Evolutionary conservation across 92 coral and sea anemone genomes (phyloP).

Genomic region (Palythoa heliodiscus): DNA sequence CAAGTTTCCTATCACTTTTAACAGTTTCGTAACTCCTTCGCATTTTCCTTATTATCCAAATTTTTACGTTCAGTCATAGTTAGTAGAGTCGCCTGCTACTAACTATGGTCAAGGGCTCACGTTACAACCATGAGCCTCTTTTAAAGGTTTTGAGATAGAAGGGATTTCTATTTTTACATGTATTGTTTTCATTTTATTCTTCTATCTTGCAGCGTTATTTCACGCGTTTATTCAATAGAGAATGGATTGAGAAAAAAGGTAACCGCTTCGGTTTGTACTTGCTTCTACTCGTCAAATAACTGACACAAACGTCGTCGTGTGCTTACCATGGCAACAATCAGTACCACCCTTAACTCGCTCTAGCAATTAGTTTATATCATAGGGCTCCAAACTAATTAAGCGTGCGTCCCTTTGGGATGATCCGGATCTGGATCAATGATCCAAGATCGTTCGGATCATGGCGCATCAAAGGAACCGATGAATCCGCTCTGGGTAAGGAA

Average conservation of each 20-base stretch:
- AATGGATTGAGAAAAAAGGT: constrained; percentile 94
- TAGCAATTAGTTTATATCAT: too few relatives aligned
- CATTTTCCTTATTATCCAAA: too few relatives aligned
- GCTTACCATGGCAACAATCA: neutral
- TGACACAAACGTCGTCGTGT: neutral
- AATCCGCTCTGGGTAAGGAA: too few relatives aligned
- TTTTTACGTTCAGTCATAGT: neutral
- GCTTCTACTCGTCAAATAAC: neutral
- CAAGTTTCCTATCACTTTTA: too few relatives aligned
- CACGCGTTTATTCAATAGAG: constrained; percentile 79
- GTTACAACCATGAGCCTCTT: neutral
- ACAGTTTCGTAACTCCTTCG: too few relatives aligned
- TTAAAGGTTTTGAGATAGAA: neutral
- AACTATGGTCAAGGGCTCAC: neutral
- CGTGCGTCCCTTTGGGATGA: too few relatives aligned
- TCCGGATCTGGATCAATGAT: too few relatives aligned
- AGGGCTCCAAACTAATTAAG: too few relatives aligned
- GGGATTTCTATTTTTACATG: neutral
- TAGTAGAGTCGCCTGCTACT: too few relatives aligned
- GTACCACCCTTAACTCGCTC: too few relatives aligned
- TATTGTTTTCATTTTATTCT: neutral
- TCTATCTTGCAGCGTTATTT: constrained; percentile 73
- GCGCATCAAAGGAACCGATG: too few relatives aligned
- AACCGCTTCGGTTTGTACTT: neutral
- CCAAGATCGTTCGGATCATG: too few relatives aligned